Base-by-base conservation (phyloP, 2,888 invertebrate species). In the Pilophorus perplexus region DNA sequence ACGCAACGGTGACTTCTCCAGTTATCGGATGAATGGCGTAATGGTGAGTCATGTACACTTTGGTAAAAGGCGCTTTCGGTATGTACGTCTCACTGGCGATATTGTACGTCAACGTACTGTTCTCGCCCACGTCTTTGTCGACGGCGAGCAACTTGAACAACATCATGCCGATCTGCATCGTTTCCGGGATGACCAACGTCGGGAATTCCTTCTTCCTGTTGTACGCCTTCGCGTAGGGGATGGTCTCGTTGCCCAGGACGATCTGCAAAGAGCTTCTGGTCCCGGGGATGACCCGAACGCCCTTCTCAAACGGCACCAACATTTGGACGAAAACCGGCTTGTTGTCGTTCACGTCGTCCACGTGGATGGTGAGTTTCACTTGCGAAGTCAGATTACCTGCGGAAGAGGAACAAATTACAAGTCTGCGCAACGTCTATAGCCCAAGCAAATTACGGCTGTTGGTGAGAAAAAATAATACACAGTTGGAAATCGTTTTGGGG, bases 311-410 rank as follows among this genome's bases (percentile, higher is more conserved):
- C 3, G 86, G 84, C 37, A 90, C 83, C 0, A 84, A 80, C 72
- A 90, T 84, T 74, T 88, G 84, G 64, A 83, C 83, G 72, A 88
- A 89, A 57, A 80, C 79, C 0, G 90, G 90, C 12, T 83, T 75
- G 75, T 91, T 91, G 74, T 93, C 93, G 74, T 93, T 93, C 74
- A 86, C 86, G 75, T 93, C 93, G 3, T 85, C 81, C 22, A 93
- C 78, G 0, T 79, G 80, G 46, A 93, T 84, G 0, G 82, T 84
- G 6, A 93, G 75, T 73, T 85, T 84, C 0, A 88, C 86, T 75
- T 88, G 86, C 1, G 88, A 87, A 52, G 83, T 85, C 10, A 92
- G 76, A 44, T 90, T 89, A 5, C 90, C 89, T 75, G 69, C 46
- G 77, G 70, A 72, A n/a, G n/a, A n/a, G n/a, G n/a, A 33, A 33